Base-by-base conservation (phyloP, 1,140 invertebrate species). In the Drosophila nannoptera region DNA sequence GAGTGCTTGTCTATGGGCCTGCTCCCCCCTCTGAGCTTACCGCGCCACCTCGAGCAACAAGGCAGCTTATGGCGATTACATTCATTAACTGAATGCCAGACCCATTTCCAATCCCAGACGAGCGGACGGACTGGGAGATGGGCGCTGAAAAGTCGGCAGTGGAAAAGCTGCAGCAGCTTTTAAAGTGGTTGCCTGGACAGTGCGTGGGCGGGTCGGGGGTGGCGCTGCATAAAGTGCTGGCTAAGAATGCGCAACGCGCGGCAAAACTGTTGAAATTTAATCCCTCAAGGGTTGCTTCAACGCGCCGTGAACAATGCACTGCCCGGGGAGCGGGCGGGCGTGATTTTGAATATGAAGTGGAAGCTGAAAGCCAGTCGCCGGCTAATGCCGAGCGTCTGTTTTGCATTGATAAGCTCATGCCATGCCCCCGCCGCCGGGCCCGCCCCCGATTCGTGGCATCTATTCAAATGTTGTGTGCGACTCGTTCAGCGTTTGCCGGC, bases 281-380 rank as follows among this genome's bases (percentile, higher is more conserved):
- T 84, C 81, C 81, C 77, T 86, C 81, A 86, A 84, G 81, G 81
- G 81, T 84, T 86, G 81, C 81, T 86, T 86, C 81, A 84, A 84
- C 81, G 80, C 80, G 78, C 58, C 64, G 12, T 62, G 68, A 54
- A 73, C 77, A 80, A 81, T 76, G 73, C 55, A 63, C 22, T 22
- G 22, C 22, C 22, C 4, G 42, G 43, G 63, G 68, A 12, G 40
- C 32, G 69, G 40, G 45, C 38, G 65, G 40, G 45, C 38, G 65
- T 69, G 45, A 73, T 80, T 80, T 73, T 65, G 32, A 66, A 78
- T 78, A 78, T 71, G 67, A 66, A 81, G 65, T 73, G 69, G 31
- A 69, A 29, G 55, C 53, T 61, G 62, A 14, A 40, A 31, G 31
- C 36, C 52, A 42, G 61, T 32, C 40, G 54, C 4, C 49, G 12